Evolutionary conservation across 2,888 invertebrate species (phyloP).

Genomic region (Mylabris sibirica): DNA sequence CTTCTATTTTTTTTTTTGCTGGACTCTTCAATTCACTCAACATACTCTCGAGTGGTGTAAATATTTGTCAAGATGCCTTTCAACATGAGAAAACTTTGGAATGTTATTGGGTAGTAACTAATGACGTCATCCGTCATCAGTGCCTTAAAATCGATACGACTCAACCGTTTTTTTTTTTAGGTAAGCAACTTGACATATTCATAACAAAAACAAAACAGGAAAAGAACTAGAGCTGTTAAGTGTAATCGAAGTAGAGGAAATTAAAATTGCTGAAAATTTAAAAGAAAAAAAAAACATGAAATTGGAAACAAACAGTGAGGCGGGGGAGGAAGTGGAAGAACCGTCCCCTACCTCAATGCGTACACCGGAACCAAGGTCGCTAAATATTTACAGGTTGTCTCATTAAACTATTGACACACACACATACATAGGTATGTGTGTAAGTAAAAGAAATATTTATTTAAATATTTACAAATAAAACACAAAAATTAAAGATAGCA

Average conservation of each 20-base stretch:
- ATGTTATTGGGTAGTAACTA: not conserved
- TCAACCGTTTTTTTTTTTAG: not conserved
- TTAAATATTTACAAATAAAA: not conserved
- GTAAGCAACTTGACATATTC: not conserved
- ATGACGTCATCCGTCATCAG: not conserved
- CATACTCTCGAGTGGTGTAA: not conserved
- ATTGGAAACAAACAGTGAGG: not conserved
- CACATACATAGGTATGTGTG: too few species aligned
- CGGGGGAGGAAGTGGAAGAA: not conserved
- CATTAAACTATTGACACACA: slow-evolving; percentile 9
- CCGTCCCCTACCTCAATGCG: slow-evolving; percentile 10
- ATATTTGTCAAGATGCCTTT: slow-evolving; percentile 3
- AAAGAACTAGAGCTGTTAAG: not conserved
- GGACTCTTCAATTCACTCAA: not conserved
- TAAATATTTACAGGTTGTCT: slow-evolving; percentile 17
- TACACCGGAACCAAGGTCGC: slow-evolving; percentile 14
- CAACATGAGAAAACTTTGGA: not conserved
- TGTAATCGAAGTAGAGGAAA: not conserved
- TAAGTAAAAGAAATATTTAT: not conserved
- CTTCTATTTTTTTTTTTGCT: too few species aligned
- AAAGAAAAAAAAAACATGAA: not conserved
- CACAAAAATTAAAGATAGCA: too few species aligned
- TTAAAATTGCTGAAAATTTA: not conserved
- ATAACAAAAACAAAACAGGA: not conserved
- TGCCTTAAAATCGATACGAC: slow-evolving; percentile 2